These are phyloP conservation scores for Phylloscopus whistleri DNA, from an alignment of 2,113 vertebrate genomes.

Conservation along the genomic window DNA sequence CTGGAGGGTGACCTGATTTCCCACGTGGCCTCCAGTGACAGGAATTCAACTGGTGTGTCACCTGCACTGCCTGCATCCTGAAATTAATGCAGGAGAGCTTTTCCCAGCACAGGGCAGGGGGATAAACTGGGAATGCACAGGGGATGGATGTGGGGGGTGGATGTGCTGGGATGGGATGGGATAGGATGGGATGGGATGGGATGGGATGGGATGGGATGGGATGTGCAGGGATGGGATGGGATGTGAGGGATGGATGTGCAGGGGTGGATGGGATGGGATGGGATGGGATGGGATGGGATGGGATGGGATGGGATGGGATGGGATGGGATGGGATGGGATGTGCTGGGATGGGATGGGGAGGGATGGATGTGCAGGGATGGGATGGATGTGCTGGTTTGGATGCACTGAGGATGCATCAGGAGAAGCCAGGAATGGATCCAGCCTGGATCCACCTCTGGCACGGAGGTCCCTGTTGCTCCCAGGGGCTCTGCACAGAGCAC, in stretches of 20 bases:
- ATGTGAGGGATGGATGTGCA: neutral
- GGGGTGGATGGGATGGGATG: too few species aligned
- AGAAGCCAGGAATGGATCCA: neutral
- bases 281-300: neutral
- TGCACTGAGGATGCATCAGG: rapidly evolving
- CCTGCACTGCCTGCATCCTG: neutral
- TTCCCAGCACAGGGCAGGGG: neutral
- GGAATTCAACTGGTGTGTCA: neutral
- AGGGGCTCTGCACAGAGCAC: neutral
- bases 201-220: neutral
- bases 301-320: neutral
- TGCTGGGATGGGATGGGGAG: neutral
- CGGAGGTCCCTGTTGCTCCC: neutral
- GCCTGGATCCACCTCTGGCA: neutral
- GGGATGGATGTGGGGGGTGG: neutral
- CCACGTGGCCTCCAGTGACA: neutral
- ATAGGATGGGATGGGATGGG: neutral
- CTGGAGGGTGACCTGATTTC: neutral
- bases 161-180: neutral
- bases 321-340: neutral
- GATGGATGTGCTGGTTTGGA: neutral
- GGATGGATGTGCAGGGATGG: neutral
- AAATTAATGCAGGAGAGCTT: neutral
- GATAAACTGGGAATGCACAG: neutral
- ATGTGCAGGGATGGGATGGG: neutral